phyloP scores from a whole-genome alignment of 2,888 invertebrate species.

The Muschampia plurimacula region DNA sequence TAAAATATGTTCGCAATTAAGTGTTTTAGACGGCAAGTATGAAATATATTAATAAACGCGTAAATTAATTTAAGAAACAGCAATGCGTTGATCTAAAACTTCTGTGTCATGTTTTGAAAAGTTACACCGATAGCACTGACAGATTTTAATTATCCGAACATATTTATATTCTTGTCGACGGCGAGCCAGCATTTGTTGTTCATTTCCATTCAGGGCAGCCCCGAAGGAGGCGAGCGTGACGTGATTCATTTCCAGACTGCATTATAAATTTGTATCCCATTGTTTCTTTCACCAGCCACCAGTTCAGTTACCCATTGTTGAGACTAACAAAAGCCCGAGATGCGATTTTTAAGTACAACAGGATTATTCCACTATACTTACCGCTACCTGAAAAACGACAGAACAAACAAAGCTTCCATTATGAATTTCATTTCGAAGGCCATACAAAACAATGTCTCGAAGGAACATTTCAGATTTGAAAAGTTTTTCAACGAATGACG shows the following conservation, averaged over 20 bases:
- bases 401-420: constrained; percentile 32
- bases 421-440: constrained; percentile 26
- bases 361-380: constrained; percentile 35
- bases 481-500: constrained; percentile 21
- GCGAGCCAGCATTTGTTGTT: constrained; percentile 64
- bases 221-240: constrained; percentile 67
- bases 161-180: constrained; percentile 51
- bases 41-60: constrained; percentile 6
- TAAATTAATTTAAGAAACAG: background rate
- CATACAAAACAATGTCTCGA: constrained; percentile 26
- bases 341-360: constrained; percentile 68
- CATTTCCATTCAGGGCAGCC: constrained; percentile 74
- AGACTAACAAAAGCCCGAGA: constrained; percentile 72
- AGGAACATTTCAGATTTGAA: constrained; percentile 26
- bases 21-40: background rate
- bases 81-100: background rate
- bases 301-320: constrained; percentile 77
- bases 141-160: constrained; percentile 31
- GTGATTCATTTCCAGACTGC: constrained; percentile 80
- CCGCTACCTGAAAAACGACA: constrained; percentile 36
- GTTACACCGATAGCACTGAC: constrained; percentile 11
- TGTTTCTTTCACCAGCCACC: constrained; percentile 76
- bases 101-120: constrained; percentile 17
- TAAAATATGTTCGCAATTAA: background rate
- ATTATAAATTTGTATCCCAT: constrained; percentile 81